Evolutionary conservation across 1,140 invertebrate species (phyloP).

Genomic region (Megalopta genalis): DNA sequence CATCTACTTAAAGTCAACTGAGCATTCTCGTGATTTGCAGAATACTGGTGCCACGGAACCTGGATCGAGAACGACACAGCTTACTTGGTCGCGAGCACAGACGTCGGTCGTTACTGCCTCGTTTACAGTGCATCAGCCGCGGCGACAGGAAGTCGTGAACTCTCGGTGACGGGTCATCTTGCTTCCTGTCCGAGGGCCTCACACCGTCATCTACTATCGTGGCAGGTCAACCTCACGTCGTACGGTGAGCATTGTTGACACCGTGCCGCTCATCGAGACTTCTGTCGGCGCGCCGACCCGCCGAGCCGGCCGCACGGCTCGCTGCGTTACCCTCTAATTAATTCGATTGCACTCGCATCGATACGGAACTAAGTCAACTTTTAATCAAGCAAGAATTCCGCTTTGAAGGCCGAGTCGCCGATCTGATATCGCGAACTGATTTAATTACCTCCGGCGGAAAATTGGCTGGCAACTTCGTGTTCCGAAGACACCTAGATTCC

Average conservation of each 20-base stretch:
- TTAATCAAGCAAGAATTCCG: neutral
- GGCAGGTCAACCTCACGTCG: conserved; percentile 77
- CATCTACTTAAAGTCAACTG: neutral
- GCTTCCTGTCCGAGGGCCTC: conserved; percentile 76
- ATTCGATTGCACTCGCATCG: neutral
- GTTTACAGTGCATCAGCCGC: conserved; percentile 75
- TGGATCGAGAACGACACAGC: conserved; percentile 85
- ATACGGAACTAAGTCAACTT: no score
- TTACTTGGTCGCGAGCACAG: conserved; percentile 83
- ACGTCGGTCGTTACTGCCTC: conserved; percentile 75
- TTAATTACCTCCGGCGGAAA: neutral
- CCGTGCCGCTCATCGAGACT: conserved; percentile 36
- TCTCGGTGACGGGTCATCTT: conserved; percentile 75
- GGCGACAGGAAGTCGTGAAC: conserved; percentile 66
- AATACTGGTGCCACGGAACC: conserved; percentile 84
- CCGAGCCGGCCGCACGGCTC: no score
- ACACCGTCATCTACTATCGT: conserved; percentile 73
- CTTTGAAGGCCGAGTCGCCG: no score
- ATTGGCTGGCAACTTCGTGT: neutral
- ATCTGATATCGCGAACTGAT: neutral
- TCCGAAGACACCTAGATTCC: no score
- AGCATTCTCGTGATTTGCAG: conserved; percentile 74
- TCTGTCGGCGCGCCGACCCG: neutral
- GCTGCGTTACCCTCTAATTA: neutral
- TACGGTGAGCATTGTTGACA: conserved; percentile 70